Evolutionary conservation across 2,113 vertebrate genomes (phyloP), one percentile per base, ranked within the genome.

Genomic region (Hydrochoerus hydrochaeris): DNA sequence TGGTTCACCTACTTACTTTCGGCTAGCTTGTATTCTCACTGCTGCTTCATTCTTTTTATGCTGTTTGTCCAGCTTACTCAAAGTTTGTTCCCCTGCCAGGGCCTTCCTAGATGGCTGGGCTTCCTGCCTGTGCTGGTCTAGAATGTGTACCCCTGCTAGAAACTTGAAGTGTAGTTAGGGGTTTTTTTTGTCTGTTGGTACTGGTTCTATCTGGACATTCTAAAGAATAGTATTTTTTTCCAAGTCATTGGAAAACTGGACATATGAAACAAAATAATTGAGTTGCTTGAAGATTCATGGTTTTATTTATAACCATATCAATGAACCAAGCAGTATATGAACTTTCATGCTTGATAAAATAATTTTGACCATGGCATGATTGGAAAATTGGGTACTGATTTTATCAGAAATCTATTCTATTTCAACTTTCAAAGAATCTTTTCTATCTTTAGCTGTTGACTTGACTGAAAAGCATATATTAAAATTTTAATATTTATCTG

Each of bases 401-500:
- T 0, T 9, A 85, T 7, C 19, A 46, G 44, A 8, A 69, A 67
- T 80, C 1, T 71, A 11, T 1, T 81, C 5, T 35, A 35, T 71
- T 84, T 94, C 58, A 88, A 41, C 7, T 83, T 94, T 19, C 84
- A 0, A 46, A 19, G 19, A 81, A 80, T 86, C 24, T 5, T 94
- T 80, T 65, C 10, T 71, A 32, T 62, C 24, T 90, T 90, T 60
- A 83, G 75, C 32, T 80, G 12, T 67, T 92, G 83, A 35, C 17
- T 83, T 91, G 67, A 82, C 28, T 88, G 49, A 88, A 96, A 73
- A 86, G 5, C 11, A 65, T 75, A n/a, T 35, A 52, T 91, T 44
- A 69, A 7, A 82, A 84, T 95, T 91, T 91, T 57, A 83, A 65
- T 90, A 12, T 82, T 95, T 83, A 90, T 63, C 26, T 93, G 62